These are phyloP conservation scores for Triplophysa bombifrons DNA, from an alignment of 2,797 vertebrate genomes.

Conservation along the genomic window DNA sequence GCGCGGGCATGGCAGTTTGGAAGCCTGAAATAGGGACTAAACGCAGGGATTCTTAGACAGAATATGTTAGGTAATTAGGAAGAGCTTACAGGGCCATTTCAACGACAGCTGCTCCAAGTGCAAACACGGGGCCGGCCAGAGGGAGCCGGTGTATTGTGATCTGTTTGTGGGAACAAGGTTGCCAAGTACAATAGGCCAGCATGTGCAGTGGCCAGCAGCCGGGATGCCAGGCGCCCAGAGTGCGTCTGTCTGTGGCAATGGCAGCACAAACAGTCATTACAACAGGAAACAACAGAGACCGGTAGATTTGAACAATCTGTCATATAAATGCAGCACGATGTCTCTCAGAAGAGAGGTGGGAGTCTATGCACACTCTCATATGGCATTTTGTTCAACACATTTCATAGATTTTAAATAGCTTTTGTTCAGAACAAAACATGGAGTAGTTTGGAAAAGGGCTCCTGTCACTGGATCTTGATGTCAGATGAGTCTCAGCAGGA, in stretches of 20 bases:
- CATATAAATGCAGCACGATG: conserved; percentile 28
- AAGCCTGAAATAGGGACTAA: conserved; percentile 50
- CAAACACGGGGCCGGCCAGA: conserved; percentile 55
- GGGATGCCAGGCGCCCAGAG: conserved; percentile 48
- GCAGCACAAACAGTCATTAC: conserved; percentile 52
- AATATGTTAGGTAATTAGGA: conserved; percentile 77
- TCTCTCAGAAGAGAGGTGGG: conserved; percentile 16
- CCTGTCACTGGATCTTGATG: conserved; percentile 61
- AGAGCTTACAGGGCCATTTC: conserved; percentile 74
- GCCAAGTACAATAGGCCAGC: conserved; percentile 60
- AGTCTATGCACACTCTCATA: background rate
- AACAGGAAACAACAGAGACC: conserved; percentile 40
- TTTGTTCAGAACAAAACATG: conserved; percentile 5
- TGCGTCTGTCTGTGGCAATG: conserved; percentile 51
- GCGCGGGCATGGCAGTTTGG: conserved; percentile 65
- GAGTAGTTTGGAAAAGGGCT: background rate
- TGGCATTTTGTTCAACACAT: conserved; percentile 19
- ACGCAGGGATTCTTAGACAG: conserved; percentile 66
- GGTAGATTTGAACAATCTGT: conserved; percentile 44
- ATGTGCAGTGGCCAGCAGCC: conserved; percentile 51
- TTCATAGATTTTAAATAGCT: conserved; percentile 15
- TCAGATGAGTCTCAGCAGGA: conserved; percentile 77
- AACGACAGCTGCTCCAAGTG: conserved; percentile 68
- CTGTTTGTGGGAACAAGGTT: conserved; percentile 56
- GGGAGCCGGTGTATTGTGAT: conserved; percentile 56